Evolutionary conservation across 2,113 vertebrate species (phyloP).

Genomic region (Vidua macroura): DNA sequence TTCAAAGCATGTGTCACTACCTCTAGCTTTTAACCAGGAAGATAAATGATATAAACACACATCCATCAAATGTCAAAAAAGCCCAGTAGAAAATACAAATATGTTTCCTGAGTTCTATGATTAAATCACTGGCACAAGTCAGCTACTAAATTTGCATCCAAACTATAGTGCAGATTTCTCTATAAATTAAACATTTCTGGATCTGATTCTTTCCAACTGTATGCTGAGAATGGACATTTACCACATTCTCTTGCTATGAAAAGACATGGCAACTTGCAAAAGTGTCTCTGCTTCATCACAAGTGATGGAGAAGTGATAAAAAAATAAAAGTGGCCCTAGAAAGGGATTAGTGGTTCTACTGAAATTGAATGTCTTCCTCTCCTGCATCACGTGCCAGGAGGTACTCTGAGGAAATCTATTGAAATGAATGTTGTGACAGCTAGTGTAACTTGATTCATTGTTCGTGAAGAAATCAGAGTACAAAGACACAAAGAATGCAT

Average conservation of each 20-base stretch:
- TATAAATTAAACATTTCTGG: neutral
- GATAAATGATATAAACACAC: neutral
- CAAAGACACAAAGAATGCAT: constrained; percentile 28
- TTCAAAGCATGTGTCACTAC: neutral
- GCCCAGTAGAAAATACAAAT: neutral
- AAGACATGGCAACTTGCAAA: neutral
- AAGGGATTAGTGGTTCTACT: neutral
- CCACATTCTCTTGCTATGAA: neutral
- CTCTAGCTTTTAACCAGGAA: neutral
- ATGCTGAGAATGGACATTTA: neutral
- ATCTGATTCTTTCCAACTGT: neutral
- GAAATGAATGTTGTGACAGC: constrained; percentile 46
- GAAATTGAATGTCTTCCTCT: neutral
- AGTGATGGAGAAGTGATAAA: neutral
- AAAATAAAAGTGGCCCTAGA: neutral
- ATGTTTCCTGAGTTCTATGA: neutral
- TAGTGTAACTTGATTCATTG: constrained; percentile 3
- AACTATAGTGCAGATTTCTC: neutral
- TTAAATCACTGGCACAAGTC: neutral
- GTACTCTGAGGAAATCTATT: neutral
- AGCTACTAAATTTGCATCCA: neutral
- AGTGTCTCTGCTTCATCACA: neutral
- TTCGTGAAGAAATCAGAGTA: neutral
- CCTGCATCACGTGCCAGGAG: neutral
- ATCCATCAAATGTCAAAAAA: neutral